Percentiles rank a stretch among this genome's conserved stretches.
phyloP scores from a whole-genome alignment of 1,140 invertebrate genomes.

The Medauroidea extradentata region DNA sequence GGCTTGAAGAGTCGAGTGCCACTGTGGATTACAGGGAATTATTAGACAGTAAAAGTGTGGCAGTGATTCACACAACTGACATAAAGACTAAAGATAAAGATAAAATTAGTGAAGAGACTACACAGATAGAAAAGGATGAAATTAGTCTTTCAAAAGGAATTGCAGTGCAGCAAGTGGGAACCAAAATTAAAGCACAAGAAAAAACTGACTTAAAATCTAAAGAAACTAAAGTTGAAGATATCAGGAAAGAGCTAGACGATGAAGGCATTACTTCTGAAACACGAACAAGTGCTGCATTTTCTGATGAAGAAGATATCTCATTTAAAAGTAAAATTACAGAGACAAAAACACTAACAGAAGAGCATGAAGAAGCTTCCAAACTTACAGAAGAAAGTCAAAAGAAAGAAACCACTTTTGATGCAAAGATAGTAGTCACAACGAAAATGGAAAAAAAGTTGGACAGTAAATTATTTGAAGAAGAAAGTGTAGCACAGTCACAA shows the following conservation, averaged over 20 bases:
- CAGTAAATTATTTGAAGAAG: neutral
- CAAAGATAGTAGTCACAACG: neutral
- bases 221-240: constrained; percentile 4
- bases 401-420: neutral
- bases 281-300: neutral
- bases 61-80: neutral
- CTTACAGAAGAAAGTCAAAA: constrained; percentile 1
- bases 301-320: constrained; percentile 16
- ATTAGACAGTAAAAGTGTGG: neutral
- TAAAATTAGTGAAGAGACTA: neutral
- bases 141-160: neutral
- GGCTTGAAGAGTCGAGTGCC: constrained; percentile 23
- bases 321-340: constrained; percentile 31
- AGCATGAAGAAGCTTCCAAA: neutral
- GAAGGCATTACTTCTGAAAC: constrained; percentile 1
- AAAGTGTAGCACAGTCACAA: neutral
- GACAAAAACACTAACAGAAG: constrained; percentile 12
- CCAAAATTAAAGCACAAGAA: neutral
- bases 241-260: neutral
- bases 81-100: constrained; percentile 1
- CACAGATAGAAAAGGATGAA: neutral
- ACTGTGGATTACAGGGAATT: neutral
- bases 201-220: neutral
- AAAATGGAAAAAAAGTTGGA: neutral
- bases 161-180: neutral